Evolutionary conservation across 2,888 invertebrate species (phyloP).

Genomic region (Sylvicola cinctus): DNA sequence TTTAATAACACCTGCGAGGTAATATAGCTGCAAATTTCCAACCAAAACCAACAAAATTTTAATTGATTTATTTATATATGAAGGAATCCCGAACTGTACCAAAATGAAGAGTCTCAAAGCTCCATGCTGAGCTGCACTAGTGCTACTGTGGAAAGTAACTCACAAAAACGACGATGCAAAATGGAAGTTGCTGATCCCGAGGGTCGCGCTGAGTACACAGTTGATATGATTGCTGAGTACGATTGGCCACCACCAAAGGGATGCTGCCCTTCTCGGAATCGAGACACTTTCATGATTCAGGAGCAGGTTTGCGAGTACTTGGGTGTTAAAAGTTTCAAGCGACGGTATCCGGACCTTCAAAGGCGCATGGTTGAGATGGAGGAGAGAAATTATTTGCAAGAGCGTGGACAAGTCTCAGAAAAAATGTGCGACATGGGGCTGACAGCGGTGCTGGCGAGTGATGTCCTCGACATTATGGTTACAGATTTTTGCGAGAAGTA

Average conservation of each 20-base stretch:
- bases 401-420: constrained; percentile 66
- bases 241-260: constrained; percentile 59
- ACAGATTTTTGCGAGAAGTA: constrained; percentile 90
- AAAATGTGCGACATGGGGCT: constrained; percentile 81
- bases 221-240: constrained; percentile 82
- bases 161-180: constrained; percentile 24
- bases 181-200: constrained; percentile 29
- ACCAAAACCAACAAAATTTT: constrained; percentile 11
- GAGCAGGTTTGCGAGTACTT: constrained; percentile 92
- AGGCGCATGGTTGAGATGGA: constrained; percentile 74
- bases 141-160: constrained; percentile 26
- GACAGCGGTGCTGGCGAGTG: constrained; percentile 78
- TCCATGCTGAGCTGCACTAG: constrained; percentile 49
- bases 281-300: constrained; percentile 82
- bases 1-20: constrained; percentile 30
- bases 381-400: constrained; percentile 73
- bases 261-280: constrained; percentile 28
- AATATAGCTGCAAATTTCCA: constrained; percentile 6
- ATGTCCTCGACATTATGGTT: constrained; percentile 88
- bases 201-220: constrained; percentile 42
- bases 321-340: constrained; percentile 88
- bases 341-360: constrained; percentile 79
- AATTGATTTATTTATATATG: constrained; percentile 5
- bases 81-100: constrained; percentile 9
- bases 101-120: constrained; percentile 62